Evolutionary conservation across 2,888 invertebrate species (phyloP).

Genomic region (Eupithecia insigniata): DNA sequence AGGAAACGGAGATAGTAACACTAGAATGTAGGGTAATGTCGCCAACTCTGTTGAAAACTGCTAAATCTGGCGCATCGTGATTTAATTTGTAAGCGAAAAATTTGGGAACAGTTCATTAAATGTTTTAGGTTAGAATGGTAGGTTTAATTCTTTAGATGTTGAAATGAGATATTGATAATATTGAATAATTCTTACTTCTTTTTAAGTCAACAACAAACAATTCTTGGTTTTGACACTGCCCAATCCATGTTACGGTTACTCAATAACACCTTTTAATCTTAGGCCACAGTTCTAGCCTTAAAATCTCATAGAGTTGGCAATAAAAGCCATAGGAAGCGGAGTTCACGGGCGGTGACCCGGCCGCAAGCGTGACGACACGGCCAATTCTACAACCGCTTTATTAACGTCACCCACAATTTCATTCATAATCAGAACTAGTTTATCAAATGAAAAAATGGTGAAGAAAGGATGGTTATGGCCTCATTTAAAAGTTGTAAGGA

Average conservation of each 20-base stretch:
- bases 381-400: conserved; percentile 39
- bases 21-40: conserved; percentile 40
- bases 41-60: conserved; percentile 20
- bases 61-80: neutral
- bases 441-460: neutral
- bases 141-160: neutral
- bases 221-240: neutral
- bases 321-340: conserved; percentile 65
- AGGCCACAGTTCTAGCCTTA: conserved; percentile 37
- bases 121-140: neutral
- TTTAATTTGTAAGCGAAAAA: neutral
- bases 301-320: conserved; percentile 37
- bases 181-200: neutral
- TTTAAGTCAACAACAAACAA: neutral
- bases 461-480: neutral
- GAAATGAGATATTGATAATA: neutral
- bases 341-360: conserved; percentile 81
- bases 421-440: conserved; percentile 23
- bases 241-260: neutral
- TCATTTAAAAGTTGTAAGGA: neutral
- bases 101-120: neutral
- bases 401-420: conserved; percentile 34
- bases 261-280: neutral
- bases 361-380: conserved; percentile 64
- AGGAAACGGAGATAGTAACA: conserved; percentile 57